Base-by-base conservation (phyloP, 2,888 invertebrate genomes). In the Phragmatobia fuliginosa region DNA sequence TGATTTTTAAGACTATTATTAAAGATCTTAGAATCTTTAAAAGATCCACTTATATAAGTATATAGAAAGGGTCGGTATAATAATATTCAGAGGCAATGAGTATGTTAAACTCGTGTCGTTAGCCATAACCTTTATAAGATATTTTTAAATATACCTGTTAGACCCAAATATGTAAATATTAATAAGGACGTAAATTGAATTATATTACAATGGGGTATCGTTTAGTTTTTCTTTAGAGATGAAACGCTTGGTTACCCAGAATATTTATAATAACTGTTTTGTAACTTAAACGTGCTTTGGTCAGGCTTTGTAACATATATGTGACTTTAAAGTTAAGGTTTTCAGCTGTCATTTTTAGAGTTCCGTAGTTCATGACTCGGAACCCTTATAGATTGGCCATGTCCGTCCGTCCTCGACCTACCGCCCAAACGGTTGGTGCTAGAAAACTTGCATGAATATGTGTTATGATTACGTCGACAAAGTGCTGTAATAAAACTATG, bases 71-170 rank as follows among this genome's bases (percentile, higher is more conserved):
- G 61, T 52, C 49, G 25, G 45, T 61, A 38, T 45, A 28, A 31
- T 58, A 41, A 52, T 56, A 33, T 65, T 49, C 7, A 16, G n/a
- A 33, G 36, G 52, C 63, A 56, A 52, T 64, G 25, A 18, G 21
- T 64, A 64, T 56, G 4, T 56, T 56, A 56, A 33, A 52, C 25
- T 0, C 38, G 31, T 11, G 16, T 63, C 31, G n/a, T 25, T 36
- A 38, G 38, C 28, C 38, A 58, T 59, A 31, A 38, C 58, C 59
- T 66, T 38, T 58, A 28, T 28, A 58, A 38, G 33, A 16, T 33
- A 66, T 66, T 58, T 65, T 58, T 58, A 66, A 58, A 33, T 64
- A 21, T 41, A 32, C 33, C 33, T 31, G 2, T 16, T 52, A 36
- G 62, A 31, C n/a, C 49, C 32, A 63, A 63, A 62, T 3, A 28